These are phyloP conservation scores for Lutjanus campechanus DNA, from an alignment of 2,797 vertebrate species.

Conservation along the genomic window DNA sequence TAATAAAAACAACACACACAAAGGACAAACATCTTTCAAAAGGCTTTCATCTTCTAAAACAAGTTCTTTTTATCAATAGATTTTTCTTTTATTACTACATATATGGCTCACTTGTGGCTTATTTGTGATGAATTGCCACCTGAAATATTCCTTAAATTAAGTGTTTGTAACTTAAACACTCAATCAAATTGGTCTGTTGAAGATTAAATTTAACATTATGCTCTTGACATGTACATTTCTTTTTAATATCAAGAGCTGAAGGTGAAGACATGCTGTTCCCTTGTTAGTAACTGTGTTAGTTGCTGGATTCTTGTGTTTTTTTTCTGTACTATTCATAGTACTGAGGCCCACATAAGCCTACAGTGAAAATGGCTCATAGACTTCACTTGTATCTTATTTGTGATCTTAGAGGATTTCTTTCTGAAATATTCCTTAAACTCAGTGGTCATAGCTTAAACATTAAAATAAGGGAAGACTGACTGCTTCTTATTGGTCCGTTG, in stretches of 20 bases:
- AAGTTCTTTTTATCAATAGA: background rate
- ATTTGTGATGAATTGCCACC: background rate
- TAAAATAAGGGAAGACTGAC: background rate
- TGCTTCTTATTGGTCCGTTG: constrained; percentile 1
- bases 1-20: no score
- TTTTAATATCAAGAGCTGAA: no score
- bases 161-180: background rate
- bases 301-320: no score
- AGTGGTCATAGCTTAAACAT: background rate
- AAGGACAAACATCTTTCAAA: background rate
- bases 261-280: no score
- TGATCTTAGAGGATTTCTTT: background rate
- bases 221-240: background rate
- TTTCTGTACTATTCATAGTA: no score
- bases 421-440: background rate
- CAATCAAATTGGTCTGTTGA: constrained; percentile 1
- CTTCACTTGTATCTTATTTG: background rate
- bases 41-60: background rate
- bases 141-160: background rate
- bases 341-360: no score
- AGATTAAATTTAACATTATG: background rate
- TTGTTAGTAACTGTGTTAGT: no score
- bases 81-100: background rate
- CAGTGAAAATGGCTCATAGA: no score
- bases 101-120: background rate